Conservation (phyloP, 1,140 invertebrate species). For the Drosophila lacteicornis region DNA sequence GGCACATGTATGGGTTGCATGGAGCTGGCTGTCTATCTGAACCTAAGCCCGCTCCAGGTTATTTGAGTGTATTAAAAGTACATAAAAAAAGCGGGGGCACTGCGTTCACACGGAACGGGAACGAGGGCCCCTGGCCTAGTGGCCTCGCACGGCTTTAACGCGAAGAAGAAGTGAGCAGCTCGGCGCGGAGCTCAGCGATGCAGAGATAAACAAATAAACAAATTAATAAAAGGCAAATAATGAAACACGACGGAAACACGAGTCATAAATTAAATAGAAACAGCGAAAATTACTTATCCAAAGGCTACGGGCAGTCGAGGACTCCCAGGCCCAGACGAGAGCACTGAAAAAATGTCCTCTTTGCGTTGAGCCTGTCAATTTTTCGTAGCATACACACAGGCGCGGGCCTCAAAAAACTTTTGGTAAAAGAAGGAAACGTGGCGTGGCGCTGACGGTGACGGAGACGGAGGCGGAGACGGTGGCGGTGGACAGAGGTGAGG, state of each 20-base stretch:
- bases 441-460: constrained; percentile 9
- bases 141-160: constrained; percentile 39
- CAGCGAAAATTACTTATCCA: constrained; percentile 81
- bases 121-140: constrained; percentile 20
- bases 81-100: constrained; percentile 59
- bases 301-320: constrained; percentile 31
- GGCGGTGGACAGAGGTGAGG: constrained; percentile 3
- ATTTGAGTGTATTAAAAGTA: constrained; percentile 67
- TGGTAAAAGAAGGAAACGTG: constrained; percentile 34
- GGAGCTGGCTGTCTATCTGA: constrained; percentile 58
- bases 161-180: constrained; percentile 43
- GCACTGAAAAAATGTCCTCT: constrained; percentile 61
- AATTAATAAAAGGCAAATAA: constrained; percentile 83
- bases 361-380: constrained; percentile 73
- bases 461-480: background rate
- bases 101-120: constrained; percentile 37
- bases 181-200: constrained; percentile 14
- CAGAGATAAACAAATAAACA: constrained; percentile 74
- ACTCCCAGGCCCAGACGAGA: constrained; percentile 16
- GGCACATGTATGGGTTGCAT: constrained; percentile 37
- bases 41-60: constrained; percentile 35
- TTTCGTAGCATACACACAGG: constrained; percentile 80
- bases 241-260: constrained; percentile 65
- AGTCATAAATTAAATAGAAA: constrained; percentile 83
- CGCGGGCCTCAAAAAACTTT: constrained; percentile 55